Evolutionary conservation across 2,888 invertebrate species (phyloP).

Genomic region (Lepidonotus clava): DNA sequence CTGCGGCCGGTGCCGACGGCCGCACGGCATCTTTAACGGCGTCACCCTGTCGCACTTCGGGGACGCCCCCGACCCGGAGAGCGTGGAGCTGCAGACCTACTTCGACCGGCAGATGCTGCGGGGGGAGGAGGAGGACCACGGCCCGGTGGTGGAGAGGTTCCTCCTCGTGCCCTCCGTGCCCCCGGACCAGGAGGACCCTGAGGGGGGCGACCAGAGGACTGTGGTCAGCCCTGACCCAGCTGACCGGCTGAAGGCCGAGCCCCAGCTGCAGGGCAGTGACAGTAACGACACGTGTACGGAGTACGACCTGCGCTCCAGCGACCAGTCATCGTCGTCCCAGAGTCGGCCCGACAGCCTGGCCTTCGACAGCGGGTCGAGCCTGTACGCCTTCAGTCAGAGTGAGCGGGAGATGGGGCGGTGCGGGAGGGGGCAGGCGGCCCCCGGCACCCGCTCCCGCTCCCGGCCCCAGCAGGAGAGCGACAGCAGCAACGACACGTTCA

Average conservation of each 20-base stretch:
- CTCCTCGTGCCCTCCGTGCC: slow-evolving; percentile 14
- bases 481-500: slow-evolving; percentile 55
- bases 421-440: neutral
- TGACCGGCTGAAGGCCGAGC: neutral
- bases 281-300: slow-evolving; percentile 32
- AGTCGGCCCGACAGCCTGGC: neutral
- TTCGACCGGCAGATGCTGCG: neutral
- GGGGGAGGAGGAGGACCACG: neutral
- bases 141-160: neutral
- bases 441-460: neutral
- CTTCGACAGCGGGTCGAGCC: slow-evolving; percentile 51
- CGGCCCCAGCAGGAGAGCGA: slow-evolving; percentile 44
- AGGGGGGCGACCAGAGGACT: neutral
- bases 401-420: neutral
- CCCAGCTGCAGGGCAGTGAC: slow-evolving; percentile 23
- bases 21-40: slow-evolving; percentile 52
- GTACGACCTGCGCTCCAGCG: slow-evolving; percentile 22
- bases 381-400: slow-evolving; percentile 50
- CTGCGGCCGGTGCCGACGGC: slow-evolving; percentile 30
- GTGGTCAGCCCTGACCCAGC: neutral
- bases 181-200: neutral
- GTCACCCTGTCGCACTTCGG: slow-evolving; percentile 4
- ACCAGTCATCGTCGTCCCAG: neutral
- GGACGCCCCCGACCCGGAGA: neutral
- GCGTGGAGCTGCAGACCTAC: slow-evolving; percentile 24